Percentiles rank a stretch among this genome's conserved stretches.
Conservation (phyloP, 2,888 invertebrate species). For the Dioctria rufipes region DNA sequence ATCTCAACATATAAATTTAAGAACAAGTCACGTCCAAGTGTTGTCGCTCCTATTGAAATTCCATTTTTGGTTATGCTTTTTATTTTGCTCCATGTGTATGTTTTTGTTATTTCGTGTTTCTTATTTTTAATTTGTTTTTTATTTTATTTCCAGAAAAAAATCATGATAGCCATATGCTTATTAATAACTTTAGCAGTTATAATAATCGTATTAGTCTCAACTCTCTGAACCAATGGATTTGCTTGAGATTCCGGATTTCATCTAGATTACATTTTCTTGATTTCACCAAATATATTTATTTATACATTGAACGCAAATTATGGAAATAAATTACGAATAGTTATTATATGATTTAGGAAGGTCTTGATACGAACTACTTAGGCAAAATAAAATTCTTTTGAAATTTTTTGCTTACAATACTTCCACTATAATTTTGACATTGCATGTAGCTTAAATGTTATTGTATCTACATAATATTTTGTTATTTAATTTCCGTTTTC, state of each 20-base stretch:
- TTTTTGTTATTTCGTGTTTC: slow-evolving; percentile 61
- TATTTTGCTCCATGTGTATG: slow-evolving; percentile 60
- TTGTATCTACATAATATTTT: slow-evolving; percentile 40
- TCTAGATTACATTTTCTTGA: slow-evolving; percentile 34
- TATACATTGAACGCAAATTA: slow-evolving; percentile 40
- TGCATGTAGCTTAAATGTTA: slow-evolving; percentile 45
- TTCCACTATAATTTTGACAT: slow-evolving; percentile 37
- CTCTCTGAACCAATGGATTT: slow-evolving; percentile 51
- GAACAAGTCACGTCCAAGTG: too few species aligned
- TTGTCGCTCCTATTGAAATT: too few species aligned
- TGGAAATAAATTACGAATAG: slow-evolving; percentile 17
- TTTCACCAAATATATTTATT: slow-evolving; percentile 44
- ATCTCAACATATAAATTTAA: too few species aligned
- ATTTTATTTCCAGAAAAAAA: slow-evolving; percentile 87
- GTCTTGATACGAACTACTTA: slow-evolving; percentile 13
- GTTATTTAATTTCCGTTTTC: slow-evolving; percentile 38
- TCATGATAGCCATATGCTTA: slow-evolving; percentile 90
- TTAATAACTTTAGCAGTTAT: slow-evolving; percentile 83
- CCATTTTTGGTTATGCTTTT: background rate
- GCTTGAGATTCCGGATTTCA: slow-evolving; percentile 47
- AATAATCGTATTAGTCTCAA: slow-evolving; percentile 77
- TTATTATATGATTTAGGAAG: slow-evolving; percentile 28
- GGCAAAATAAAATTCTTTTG: slow-evolving; percentile 37
- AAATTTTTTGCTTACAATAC: slow-evolving; percentile 29
- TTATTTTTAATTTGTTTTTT: slow-evolving; percentile 62